Base-by-base conservation (phyloP, 2,888 invertebrate genomes). In the Gryllus longicercus region DNA sequence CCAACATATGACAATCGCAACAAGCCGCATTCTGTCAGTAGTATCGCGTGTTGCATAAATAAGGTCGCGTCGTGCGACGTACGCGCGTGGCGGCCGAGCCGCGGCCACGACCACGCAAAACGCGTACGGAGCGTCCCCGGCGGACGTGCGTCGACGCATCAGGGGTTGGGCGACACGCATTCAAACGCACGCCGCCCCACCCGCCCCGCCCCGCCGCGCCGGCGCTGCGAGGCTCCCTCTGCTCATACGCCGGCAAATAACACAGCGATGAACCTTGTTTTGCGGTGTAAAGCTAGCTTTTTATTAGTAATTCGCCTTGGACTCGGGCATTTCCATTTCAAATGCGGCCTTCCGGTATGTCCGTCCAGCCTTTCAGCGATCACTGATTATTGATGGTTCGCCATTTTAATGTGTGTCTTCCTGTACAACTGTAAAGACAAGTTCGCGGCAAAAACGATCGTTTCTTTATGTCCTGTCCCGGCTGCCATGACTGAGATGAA, bases 281-380 rank as follows among this genome's bases (percentile, higher is more conserved):
- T n/a, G 63, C 63, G 63, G 63, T 63, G 63, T n/a, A n/a, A n/a
- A 63, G n/a, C 63, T 63, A 63, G n/a, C 63, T 63, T 63, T 63
- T 63, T 63, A 63, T 18, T 63, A 63, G 63, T 63, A 63, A 18
- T 14, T 18, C 63, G n/a, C 63, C n/a, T 63, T 63, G 63, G 14
- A 18, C 63, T 18, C 63, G 16, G 63, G 16, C 63, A 63, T 63
- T 63, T 63, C n/a, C 14, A 63, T 63, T 63, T 63, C 63, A 63
- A 63, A 63, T 63, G 63, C n/a, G 63, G n/a, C 63, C 63, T 63
- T 63, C 63, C 63, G 63, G 63, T 63, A 63, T 63, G 63, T n/a
- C 63, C 14, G n/a, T 18, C n/a, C 63, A 38, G 63, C 63, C 63
- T 14, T 18, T n/a, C 16, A 63, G 63, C n/a, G 16, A n/a, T n/a